Percentiles rank a stretch among this genome's conserved stretches.
Conservation (phyloP, 92 coral and sea anemone species). For the Epizoanthus fatuus region DNA sequence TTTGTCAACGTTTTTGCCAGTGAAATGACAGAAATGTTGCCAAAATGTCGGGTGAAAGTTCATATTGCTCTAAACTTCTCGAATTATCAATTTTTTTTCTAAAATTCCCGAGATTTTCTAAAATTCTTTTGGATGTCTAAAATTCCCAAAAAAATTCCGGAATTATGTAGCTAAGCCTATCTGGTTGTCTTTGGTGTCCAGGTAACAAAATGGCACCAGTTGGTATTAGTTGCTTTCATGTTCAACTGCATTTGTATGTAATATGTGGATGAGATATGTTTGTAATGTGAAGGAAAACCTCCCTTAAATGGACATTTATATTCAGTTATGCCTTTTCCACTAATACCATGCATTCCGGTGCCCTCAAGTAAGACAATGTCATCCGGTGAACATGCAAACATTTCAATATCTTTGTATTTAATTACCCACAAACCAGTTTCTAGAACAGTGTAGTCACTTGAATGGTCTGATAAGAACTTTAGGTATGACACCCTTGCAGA, state of each 20-base stretch:
- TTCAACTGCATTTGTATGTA: not conserved
- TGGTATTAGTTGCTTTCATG: not conserved
- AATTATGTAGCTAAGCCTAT: not conserved
- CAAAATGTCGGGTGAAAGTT: too few relatives aligned
- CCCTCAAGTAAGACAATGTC: not conserved
- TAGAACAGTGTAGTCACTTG: not conserved
- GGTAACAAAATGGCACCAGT: too few relatives aligned
- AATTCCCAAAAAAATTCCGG: not conserved
- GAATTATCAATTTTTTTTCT: too few relatives aligned
- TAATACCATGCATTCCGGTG: not conserved
- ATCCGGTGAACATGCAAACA: not conserved
- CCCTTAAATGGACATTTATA: constrained; percentile 23
- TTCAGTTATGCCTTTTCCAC: not conserved
- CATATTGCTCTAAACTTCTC: too few relatives aligned
- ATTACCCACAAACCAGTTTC: not conserved
- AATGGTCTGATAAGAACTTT: too few relatives aligned
- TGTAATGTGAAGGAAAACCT: constrained; percentile 42
- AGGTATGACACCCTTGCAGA: not conserved
- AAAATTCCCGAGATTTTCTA: too few relatives aligned
- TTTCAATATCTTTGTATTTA: not conserved
- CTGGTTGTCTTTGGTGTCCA: constrained; percentile 48
- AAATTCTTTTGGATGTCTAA: too few relatives aligned
- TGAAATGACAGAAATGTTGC: not conserved
- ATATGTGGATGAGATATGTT: not conserved
- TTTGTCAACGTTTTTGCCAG: not conserved